A percentile compares a stretch with the other conserved stretches of the same genome.
phyloP scores from a whole-genome alignment of 1,140 invertebrate genomes.

The Amphibalanus amphitrite region DNA sequence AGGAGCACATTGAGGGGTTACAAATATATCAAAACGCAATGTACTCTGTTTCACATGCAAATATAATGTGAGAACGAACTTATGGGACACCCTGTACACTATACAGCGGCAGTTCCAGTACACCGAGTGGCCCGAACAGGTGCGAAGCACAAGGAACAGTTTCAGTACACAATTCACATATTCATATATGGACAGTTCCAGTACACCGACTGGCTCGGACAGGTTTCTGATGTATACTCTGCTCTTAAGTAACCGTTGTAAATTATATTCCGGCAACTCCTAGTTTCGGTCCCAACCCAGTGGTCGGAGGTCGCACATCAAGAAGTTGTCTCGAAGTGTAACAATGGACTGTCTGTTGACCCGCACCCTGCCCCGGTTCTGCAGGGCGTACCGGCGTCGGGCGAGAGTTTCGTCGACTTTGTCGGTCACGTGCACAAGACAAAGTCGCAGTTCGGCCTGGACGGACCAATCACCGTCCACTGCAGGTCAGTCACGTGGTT shows the following conservation, averaged over 20 bases:
- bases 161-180: neutral
- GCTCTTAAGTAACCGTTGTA: too few relatives aligned
- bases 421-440: slow-evolving; percentile 99
- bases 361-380: neutral
- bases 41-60: too few relatives aligned
- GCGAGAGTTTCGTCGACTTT: slow-evolving; percentile 94
- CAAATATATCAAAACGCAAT: too few relatives aligned
- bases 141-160: too few relatives aligned
- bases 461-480: slow-evolving; percentile 97
- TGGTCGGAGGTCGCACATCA: too few relatives aligned
- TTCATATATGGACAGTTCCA: slow-evolving; percentile 3
- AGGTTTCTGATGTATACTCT: neutral
- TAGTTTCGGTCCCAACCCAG: too few relatives aligned
- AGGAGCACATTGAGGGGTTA: too few relatives aligned
- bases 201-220: neutral
- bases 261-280: too few relatives aligned
- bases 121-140: slow-evolving; percentile 95
- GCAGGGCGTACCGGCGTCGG: slow-evolving; percentile 83
- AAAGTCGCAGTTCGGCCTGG: slow-evolving; percentile 98
- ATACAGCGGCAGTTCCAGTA: slow-evolving; percentile 99
- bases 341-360: too few relatives aligned
- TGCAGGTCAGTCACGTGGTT: slow-evolving; percentile 59
- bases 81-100: too few relatives aligned
- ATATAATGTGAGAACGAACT: too few relatives aligned
- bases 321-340: too few relatives aligned